Evolutionary conservation across 2,888 invertebrate species (phyloP).

Genomic region (Epinotia bilunana): DNA sequence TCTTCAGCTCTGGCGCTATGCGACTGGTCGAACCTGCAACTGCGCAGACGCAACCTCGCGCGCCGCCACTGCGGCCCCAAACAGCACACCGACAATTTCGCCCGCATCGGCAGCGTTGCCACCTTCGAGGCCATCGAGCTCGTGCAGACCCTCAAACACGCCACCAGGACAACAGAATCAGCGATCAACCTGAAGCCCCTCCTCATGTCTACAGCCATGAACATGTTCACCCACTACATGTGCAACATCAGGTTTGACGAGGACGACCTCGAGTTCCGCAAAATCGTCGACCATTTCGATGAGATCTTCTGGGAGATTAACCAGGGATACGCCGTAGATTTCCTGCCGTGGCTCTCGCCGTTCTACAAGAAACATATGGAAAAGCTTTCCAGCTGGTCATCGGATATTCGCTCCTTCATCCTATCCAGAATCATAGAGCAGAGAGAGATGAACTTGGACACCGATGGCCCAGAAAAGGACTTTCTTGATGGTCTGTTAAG

Average conservation of each 20-base stretch:
- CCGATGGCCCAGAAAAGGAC: constrained; percentile 87
- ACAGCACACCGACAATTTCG: constrained; percentile 88
- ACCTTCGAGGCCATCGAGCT: constrained; percentile 87
- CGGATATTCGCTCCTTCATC: constrained; percentile 89
- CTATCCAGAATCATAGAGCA: constrained; percentile 88
- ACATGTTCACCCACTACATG: constrained; percentile 95
- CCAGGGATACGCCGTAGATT: constrained; percentile 94
- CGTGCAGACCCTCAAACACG: constrained; percentile 81
- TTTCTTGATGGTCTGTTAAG: constrained; percentile 92
- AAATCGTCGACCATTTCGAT: constrained; percentile 89
- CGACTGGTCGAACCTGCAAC: constrained; percentile 94
- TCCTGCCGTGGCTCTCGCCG: constrained; percentile 91
- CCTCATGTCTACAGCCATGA: constrained; percentile 90
- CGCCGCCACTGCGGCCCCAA: constrained; percentile 92
- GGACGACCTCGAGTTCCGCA: constrained; percentile 87
- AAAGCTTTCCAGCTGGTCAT: constrained; percentile 88
- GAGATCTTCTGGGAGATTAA: constrained; percentile 97
- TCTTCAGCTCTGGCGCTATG: constrained; percentile 92
- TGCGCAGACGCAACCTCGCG: constrained; percentile 90
- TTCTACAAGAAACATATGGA: constrained; percentile 88
- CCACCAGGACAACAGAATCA: constrained; percentile 67
- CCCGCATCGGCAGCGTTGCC: constrained; percentile 89
- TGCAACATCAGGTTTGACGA: constrained; percentile 91
- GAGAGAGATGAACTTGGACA: constrained; percentile 82
- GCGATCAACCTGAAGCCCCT: constrained; percentile 87